Evolutionary conservation across 2,113 vertebrate species (phyloP), one percentile per base, ranked within the genome.

Genomic region (Elephantulus edwardii): DNA sequence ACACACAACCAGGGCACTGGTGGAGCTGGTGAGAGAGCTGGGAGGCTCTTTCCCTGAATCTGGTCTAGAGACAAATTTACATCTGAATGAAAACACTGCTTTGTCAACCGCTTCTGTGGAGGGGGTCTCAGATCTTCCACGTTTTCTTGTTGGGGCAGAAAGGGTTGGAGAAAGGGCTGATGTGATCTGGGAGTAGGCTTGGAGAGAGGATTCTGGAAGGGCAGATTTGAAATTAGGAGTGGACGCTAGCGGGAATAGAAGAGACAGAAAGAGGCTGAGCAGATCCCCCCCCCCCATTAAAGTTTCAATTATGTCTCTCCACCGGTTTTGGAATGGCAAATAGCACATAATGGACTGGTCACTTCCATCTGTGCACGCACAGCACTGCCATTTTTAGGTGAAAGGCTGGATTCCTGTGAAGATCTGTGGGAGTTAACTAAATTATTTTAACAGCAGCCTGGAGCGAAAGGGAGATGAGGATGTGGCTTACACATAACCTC

Each of bases 51-150:
- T 72, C 85, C 89, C 22, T 60, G 88, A 94, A 92, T 93, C 81
- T 12, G 3, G 2, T 89, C 91, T 94, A 88, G 96, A 74, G 82
- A 85, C 56, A 83, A 46, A 86, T 93, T 90, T 91, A 88, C 94
- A 50, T 24, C 3, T 9, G 44, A 85, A 92, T 74, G 89, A 76
- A 93, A 91, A 84, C 56, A 52, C 56, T 70, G 12, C 60, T 24
- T 89, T 88, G 89, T 83, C 75, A 54, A 11, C 74, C 50, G 54
- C 46, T 89, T 89, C 86, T 83, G 79, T 52, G 78, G 56, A 40
- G 91, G 86, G 90, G 86, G 48, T 50, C 91, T 86, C n/a, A 12
- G 62, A 54, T 80, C 88, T 86, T 87, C 70, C 72, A 70, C 28
- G 64, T 62, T 68, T 30, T 50, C 85, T 70, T 17, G 0, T 54